These are phyloP conservation scores for Eurystomus gularis DNA, from an alignment of 2,113 vertebrate genomes.

Conservation along the genomic window DNA sequence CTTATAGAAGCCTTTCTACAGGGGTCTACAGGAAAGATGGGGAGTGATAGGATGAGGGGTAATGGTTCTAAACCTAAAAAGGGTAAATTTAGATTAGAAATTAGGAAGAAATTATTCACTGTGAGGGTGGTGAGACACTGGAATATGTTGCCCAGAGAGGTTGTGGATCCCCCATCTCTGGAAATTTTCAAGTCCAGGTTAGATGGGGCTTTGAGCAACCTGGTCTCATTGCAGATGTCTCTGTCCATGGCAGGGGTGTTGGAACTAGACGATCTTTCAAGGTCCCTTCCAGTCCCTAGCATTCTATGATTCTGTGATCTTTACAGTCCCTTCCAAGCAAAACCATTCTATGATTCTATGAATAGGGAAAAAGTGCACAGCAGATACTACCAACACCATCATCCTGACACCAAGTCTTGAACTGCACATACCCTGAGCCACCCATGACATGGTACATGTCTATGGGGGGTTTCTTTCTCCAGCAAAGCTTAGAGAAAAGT, in stretches of 20 bases:
- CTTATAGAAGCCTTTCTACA: neutral
- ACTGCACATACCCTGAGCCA: neutral
- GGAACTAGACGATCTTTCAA: neutral
- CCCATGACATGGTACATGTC: fast-evolving
- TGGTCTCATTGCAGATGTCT: neutral
- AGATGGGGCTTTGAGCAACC: neutral
- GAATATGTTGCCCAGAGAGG: neutral
- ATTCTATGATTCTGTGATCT: neutral
- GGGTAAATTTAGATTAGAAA: neutral
- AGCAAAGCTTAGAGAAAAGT: neutral
- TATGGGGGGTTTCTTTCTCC: neutral
- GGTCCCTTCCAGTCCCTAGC: neutral
- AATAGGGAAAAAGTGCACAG: fast-evolving
- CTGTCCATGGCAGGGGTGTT: neutral
- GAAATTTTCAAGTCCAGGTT: neutral
- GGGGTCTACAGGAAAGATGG: neutral
- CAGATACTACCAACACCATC: too few species aligned
- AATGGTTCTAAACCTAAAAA: neutral
- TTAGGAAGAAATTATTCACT: neutral
- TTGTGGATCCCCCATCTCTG: neutral
- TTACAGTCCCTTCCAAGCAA: neutral
- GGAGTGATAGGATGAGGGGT: neutral
- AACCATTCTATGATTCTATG: neutral
- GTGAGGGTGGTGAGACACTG: neutral
- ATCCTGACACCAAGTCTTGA: neutral